Conservation (phyloP, 1,140 invertebrate species). For the Hesperophylax magnus region DNA sequence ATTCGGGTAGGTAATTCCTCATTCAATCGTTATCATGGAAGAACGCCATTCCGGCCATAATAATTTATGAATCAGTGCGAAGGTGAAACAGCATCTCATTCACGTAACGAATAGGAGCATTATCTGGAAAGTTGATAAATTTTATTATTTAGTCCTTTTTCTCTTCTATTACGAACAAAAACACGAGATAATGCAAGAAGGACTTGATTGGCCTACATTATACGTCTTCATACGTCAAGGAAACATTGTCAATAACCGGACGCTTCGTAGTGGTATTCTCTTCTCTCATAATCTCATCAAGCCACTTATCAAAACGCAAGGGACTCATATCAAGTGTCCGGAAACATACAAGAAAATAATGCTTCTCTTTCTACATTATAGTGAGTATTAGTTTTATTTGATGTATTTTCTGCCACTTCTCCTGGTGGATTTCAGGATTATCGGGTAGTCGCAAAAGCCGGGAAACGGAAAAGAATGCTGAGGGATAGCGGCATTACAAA, state of each 20-base stretch:
- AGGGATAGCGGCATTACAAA: slow-evolving; percentile 22
- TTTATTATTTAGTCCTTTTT: slow-evolving; percentile 21
- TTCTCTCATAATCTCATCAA: neutral
- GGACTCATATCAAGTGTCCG: neutral
- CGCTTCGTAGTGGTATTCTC: neutral
- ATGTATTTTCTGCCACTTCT: neutral
- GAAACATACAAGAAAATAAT: neutral
- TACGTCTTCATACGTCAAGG: slow-evolving; percentile 14
- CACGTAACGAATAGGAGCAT: slow-evolving; percentile 39
- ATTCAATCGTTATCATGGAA: slow-evolving; percentile 31
- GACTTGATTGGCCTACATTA: slow-evolving; percentile 6
- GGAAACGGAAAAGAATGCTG: slow-evolving; percentile 34
- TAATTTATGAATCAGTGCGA: slow-evolving; percentile 47
- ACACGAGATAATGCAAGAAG: slow-evolving; percentile 17
- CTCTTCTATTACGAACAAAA: neutral
- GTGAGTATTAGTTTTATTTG: slow-evolving; percentile 20
- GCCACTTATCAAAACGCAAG: neutral
- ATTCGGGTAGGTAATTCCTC: slow-evolving; percentile 9
- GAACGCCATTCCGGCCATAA: slow-evolving; percentile 34
- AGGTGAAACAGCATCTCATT: slow-evolving; percentile 33
- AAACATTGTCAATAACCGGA: slow-evolving; percentile 23
- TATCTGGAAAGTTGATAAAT: slow-evolving; percentile 49
- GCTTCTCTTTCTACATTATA: neutral
- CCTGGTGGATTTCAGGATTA: neutral
- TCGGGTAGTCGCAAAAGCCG: slow-evolving; percentile 15